Conservation (phyloP, 2,797 vertebrate species). For the Ataeniobius toweri region DNA sequence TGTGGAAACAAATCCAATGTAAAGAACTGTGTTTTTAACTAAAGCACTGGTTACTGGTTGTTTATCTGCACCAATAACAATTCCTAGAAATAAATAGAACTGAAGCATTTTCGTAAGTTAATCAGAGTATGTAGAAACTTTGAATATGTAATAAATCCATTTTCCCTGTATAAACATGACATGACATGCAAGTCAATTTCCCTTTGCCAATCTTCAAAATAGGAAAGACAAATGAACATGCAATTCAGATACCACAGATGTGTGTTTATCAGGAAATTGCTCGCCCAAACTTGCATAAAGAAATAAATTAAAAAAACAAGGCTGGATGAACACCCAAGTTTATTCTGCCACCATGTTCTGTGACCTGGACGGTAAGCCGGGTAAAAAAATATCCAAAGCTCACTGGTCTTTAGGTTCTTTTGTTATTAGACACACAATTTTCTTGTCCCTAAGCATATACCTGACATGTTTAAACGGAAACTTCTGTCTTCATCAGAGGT, state of each 20-base stretch:
- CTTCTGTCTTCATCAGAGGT: too few relatives aligned
- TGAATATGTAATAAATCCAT: too few relatives aligned
- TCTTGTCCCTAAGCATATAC: too few relatives aligned
- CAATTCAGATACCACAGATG: neutral
- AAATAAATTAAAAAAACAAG: neutral
- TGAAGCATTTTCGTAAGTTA: neutral
- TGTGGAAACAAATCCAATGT: too few relatives aligned
- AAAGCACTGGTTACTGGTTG: too few relatives aligned
- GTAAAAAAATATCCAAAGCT: too few relatives aligned
- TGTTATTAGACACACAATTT: too few relatives aligned
- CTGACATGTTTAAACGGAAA: too few relatives aligned
- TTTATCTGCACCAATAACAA: too few relatives aligned
- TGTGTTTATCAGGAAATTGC: neutral
- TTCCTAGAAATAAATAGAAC: too few relatives aligned
- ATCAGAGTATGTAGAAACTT: neutral
- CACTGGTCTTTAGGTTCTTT: too few relatives aligned
- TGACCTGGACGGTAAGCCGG: neutral
- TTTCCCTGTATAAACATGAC: neutral
- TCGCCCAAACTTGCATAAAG: neutral
- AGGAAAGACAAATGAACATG: neutral
- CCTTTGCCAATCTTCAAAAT: neutral
- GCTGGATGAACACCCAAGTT: neutral
- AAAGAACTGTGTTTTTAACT: too few relatives aligned
- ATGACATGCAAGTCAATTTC: neutral
- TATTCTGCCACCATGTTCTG: neutral